Base-by-base conservation (phyloP, 2,888 invertebrate genomes). In the Nezara viridula region DNA sequence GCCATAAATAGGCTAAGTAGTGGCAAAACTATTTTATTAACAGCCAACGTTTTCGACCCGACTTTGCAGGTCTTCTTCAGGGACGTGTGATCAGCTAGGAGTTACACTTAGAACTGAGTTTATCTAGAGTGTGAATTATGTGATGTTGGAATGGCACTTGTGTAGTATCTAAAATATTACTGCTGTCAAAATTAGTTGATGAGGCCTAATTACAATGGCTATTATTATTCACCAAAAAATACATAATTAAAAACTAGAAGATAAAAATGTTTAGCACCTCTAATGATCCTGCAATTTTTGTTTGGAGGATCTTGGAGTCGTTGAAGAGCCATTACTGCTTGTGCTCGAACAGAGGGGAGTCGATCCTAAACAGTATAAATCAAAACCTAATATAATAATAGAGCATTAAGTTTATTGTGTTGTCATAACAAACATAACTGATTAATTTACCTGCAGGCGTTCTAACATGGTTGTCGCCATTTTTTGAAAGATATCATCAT, bases 251-350 rank as follows among this genome's bases (percentile, higher is more conserved):
- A 10, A n/a, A 24, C 89, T 88, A 90, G 37, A 32, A 37, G 21
- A 73, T 37, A 73, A 32, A 27, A 73, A 16, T 19, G 32, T 37
- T 32, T 16, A 21, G 21, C 66, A 93, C 93, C 93, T 91, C 95
- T 94, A 0, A 97, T 95, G 0, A 98, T 95, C 2, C 95, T 95
- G 92, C 98, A 98, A 52, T 96, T 94, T 0, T 94, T 94, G 92
- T 97, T 95, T 86, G 93, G 93, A 0, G 97, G 97, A 91, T 97
- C 96, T 92, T 98, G 98, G 0, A 98, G 93, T 9, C 98, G 94
- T 89, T 96, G 95, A 73, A 98, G 93, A 0, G 97, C 96, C 49
- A 95, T 93, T 0, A 97, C 96, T 0, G 98, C 98, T 91, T 97
- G 96, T 55, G 96, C 95, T 37, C 98, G 94, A 6, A 98, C 96